A percentile compares a stretch with the other conserved stretches of the same genome.
These are phyloP conservation scores for Harpagoxenus sublaevis DNA, from an alignment of 2,888 invertebrate species.

Conservation along the genomic window DNA sequence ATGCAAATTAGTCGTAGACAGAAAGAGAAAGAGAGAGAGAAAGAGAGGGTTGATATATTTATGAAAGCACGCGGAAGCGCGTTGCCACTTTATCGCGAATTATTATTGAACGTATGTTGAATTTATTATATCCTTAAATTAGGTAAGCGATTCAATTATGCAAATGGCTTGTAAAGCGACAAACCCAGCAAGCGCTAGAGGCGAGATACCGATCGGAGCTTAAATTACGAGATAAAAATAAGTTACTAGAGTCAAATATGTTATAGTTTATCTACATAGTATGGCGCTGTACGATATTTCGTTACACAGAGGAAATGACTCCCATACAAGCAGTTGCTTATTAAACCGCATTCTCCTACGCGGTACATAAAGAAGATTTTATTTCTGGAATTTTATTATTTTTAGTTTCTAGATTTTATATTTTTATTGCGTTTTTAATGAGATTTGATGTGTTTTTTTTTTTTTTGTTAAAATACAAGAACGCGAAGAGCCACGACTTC, in stretches of 20 bases:
- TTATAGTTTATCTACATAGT: background rate
- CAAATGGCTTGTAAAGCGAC: conserved; percentile 38
- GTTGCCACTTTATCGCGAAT: conserved; percentile 30
- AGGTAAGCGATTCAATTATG: conserved; percentile 47
- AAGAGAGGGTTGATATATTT: conserved; percentile 33
- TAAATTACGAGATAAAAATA: conserved; percentile 14
- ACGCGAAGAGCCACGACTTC: background rate
- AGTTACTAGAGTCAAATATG: background rate
- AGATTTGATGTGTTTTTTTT: background rate
- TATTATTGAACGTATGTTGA: conserved; percentile 39
- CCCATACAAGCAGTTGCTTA: conserved; percentile 59
- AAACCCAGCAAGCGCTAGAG: conserved; percentile 25
- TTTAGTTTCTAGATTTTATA: background rate
- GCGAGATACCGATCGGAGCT: conserved; percentile 12
- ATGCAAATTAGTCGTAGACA: conserved; percentile 28
- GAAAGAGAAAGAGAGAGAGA: background rate
- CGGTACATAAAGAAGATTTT: background rate
- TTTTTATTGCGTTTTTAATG: background rate
- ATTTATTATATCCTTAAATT: conserved; percentile 47
- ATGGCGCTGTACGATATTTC: background rate
- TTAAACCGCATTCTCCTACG: conserved; percentile 10
- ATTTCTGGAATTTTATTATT: background rate
- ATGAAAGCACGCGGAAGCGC: conserved; percentile 39
- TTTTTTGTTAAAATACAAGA: background rate
- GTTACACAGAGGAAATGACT: conserved; percentile 62